Conservation (phyloP, 2,797 vertebrate species). For the Trichosurus vulpecula region DNA sequence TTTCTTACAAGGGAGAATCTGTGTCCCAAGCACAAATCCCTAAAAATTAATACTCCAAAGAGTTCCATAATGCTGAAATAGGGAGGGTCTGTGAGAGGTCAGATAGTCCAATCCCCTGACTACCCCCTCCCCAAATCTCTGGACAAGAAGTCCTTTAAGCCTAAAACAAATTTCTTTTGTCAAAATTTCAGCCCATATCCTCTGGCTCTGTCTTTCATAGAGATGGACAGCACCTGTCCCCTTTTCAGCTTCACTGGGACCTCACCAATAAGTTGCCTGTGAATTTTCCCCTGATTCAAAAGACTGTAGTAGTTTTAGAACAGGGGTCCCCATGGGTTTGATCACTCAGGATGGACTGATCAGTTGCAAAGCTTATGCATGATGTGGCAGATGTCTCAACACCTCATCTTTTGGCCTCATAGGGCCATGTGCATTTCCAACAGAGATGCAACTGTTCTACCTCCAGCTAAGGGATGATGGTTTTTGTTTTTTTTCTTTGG, state of each 20-base stretch:
- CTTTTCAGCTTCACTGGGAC: neutral
- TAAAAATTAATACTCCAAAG: neutral
- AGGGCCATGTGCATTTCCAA: neutral
- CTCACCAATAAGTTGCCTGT: neutral
- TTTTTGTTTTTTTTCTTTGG: neutral
- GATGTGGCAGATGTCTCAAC: neutral
- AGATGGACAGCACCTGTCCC: neutral
- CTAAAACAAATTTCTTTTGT: neutral
- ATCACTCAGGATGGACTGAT: neutral
- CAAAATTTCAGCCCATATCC: neutral
- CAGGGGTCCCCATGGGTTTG: neutral
- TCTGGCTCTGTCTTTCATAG: neutral
- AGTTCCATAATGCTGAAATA: neutral
- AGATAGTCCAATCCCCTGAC: neutral
- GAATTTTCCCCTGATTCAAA: neutral
- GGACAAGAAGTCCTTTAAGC: neutral
- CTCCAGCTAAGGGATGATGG: neutral
- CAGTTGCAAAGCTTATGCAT: neutral
- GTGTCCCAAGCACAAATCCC: neutral
- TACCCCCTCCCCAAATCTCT: neutral
- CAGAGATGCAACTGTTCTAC: neutral
- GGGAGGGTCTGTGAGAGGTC: neutral
- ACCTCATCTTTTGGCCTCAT: neutral
- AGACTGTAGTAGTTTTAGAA: neutral
- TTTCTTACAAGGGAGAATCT: neutral